phyloP scores from a whole-genome alignment of 1,140 invertebrate species.

The Macrotrachela quadricornifera region DNA sequence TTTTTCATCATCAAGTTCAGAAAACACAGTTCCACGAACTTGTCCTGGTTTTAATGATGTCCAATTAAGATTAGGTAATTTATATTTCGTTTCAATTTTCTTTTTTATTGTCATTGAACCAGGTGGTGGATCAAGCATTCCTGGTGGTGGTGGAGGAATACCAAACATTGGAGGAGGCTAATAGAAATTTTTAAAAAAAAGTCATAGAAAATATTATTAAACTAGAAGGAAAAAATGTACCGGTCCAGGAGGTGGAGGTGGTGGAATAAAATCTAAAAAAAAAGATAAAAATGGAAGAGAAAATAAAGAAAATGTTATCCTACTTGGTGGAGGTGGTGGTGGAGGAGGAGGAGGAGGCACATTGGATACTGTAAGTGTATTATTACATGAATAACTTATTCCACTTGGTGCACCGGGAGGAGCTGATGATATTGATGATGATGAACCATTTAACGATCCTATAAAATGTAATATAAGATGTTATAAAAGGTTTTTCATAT shows the following conservation, averaged over 20 bases:
- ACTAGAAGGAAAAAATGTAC: too few relatives aligned
- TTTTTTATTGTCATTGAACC: conserved; percentile 73
- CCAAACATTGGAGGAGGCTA: background rate
- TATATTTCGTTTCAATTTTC: conserved; percentile 87
- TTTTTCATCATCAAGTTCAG: conserved; percentile 87
- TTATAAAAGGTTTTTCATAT: too few relatives aligned
- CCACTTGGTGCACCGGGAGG: too few relatives aligned
- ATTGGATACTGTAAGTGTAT: too few relatives aligned
- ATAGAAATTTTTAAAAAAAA: too few relatives aligned
- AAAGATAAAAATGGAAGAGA: too few relatives aligned
- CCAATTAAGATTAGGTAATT: conserved; percentile 92
- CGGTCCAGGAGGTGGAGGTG: conserved; percentile 12
- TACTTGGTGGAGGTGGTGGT: conserved; percentile 9
- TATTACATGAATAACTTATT: too few relatives aligned
- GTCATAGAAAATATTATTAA: too few relatives aligned
- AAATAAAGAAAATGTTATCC: too few relatives aligned
- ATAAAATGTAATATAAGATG: too few relatives aligned
- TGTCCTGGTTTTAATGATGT: conserved; percentile 90
- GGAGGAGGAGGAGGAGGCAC: conserved; percentile 13
- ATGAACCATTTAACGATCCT: too few relatives aligned
- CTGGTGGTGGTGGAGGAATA: conserved; percentile 42
- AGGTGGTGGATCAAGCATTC: conserved; percentile 18
- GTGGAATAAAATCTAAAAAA: background rate
- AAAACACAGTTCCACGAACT: conserved; percentile 91
- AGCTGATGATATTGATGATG: too few relatives aligned